Conservation (phyloP, 2,888 invertebrate genomes). For the Troilus luridus region DNA sequence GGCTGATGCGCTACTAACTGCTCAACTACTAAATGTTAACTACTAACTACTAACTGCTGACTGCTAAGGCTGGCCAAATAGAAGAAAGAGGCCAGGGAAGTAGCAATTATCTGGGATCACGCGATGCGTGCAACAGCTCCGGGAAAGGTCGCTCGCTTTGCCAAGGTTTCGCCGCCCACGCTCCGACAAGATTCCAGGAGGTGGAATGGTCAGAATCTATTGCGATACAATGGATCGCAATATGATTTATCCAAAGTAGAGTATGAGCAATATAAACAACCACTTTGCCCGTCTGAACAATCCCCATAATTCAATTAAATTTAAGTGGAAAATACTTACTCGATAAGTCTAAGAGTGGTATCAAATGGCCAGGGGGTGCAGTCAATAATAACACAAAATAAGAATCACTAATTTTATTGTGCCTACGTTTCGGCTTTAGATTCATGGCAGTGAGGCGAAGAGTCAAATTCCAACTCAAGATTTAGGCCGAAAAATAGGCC, state of each 20-base stretch:
- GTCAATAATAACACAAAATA: too few species aligned
- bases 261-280: too few species aligned
- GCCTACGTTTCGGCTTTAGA: too few species aligned
- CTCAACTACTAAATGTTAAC: background rate
- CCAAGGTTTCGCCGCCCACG: background rate
- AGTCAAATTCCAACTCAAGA: too few species aligned
- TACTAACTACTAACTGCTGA: background rate
- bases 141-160: background rate
- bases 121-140: constrained; percentile 20
- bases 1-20: background rate
- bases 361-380: too few species aligned
- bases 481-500: too few species aligned
- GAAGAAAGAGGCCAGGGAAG: background rate
- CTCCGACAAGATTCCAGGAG: background rate
- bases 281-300: too few species aligned
- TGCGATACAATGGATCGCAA: background rate
- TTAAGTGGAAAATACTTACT: too few species aligned
- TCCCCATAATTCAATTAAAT: too few species aligned
- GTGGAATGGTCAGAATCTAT: background rate
- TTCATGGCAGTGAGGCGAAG: too few species aligned
- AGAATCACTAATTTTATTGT: too few species aligned
- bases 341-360: too few species aligned
- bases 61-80: background rate
- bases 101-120: background rate
- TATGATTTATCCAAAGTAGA: background rate